A percentile compares a stretch with the other conserved stretches of the same genome.
Conservation (phyloP, 1,140 invertebrate genomes). For the Venustaconcha ellipsiformis region DNA sequence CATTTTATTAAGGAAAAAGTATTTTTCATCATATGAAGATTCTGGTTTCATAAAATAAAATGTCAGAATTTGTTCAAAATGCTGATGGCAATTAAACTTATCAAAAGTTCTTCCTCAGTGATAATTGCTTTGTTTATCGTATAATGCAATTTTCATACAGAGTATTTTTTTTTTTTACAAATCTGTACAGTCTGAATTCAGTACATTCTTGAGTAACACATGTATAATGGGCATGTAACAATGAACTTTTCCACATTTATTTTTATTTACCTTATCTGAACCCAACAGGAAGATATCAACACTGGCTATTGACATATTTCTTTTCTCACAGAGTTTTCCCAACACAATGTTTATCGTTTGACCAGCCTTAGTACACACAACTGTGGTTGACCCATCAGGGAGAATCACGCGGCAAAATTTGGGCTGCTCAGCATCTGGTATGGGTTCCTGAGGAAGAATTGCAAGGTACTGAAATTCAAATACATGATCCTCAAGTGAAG, state of each 20-base stretch:
- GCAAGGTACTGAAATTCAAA: neutral
- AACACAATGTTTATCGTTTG: slow-evolving; percentile 84
- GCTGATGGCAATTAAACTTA: neutral
- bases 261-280: slow-evolving; percentile 74
- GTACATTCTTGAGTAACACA: too few species aligned
- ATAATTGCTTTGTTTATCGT: neutral
- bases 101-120: neutral
- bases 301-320: slow-evolving; percentile 81
- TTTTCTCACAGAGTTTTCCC: slow-evolving; percentile 84
- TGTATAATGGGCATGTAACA: neutral
- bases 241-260: neutral
- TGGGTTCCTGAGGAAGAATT: slow-evolving; percentile 12
- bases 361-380: slow-evolving; percentile 81
- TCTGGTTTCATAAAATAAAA: too few species aligned
- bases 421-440: slow-evolving; percentile 40
- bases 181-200: too few species aligned
- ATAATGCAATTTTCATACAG: neutral
- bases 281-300: slow-evolving; percentile 81
- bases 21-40: too few species aligned
- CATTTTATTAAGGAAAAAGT: too few species aligned
- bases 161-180: too few species aligned
- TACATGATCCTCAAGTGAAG: too few species aligned
- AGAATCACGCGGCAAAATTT: slow-evolving; percentile 87
- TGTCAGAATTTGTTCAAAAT: too few species aligned
- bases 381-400: slow-evolving; percentile 91